These are phyloP conservation scores for Gorsachius goisagi DNA, from an alignment of 2,113 vertebrate species.

Conservation along the genomic window DNA sequence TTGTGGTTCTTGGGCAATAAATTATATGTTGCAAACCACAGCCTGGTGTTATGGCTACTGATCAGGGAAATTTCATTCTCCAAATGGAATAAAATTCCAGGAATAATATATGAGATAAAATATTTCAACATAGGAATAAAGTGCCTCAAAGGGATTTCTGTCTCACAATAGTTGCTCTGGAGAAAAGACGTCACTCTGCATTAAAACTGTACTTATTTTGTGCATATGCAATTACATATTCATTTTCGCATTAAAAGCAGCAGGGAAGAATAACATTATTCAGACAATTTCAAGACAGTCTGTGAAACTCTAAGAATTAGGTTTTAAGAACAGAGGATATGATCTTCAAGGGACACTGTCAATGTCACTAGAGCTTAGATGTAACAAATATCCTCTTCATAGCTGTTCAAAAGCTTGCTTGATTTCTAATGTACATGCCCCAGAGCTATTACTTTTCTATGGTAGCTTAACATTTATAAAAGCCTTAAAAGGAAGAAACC, in stretches of 20 bases:
- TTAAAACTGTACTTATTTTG: not conserved
- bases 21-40: not conserved
- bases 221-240: not conserved
- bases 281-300: not conserved
- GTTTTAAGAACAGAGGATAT: not conserved
- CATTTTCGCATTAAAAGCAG: not conserved
- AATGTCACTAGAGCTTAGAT: not conserved
- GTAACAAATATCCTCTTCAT: not conserved
- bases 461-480: not conserved
- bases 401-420: not conserved
- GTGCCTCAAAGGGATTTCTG: not conserved
- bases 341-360: not conserved
- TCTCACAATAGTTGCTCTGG: not conserved
- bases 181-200: not conserved
- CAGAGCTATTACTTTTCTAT: not conserved
- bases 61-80: not conserved
- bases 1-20: not conserved
- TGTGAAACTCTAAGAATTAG: not conserved
- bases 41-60: not conserved
- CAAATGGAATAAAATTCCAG: not conserved
- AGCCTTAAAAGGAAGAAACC: not conserved
- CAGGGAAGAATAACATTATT: not conserved
- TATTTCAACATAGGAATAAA: not conserved
- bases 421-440: not conserved
- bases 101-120: not conserved